Conservation (phyloP, 1,140 invertebrate species). For the Drosophila micromelanica region DNA sequence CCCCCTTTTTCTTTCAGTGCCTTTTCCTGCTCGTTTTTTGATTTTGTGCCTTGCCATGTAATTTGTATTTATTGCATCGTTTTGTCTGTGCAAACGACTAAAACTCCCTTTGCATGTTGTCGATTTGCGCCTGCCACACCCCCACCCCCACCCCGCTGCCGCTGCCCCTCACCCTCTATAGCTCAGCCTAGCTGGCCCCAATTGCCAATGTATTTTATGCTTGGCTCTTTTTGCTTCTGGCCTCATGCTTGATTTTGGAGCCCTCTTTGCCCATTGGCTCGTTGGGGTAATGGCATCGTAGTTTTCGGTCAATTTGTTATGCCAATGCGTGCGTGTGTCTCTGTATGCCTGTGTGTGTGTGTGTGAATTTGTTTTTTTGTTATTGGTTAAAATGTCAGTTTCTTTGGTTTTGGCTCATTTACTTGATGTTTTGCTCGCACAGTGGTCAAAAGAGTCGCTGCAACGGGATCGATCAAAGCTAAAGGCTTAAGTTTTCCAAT, state of each 20-base stretch:
- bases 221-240: conserved; percentile 50
- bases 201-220: conserved; percentile 75
- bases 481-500: conserved; percentile 29
- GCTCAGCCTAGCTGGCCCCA: not conserved
- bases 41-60: conserved; percentile 75
- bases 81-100: conserved; percentile 79
- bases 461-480: not conserved
- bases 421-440: conserved; percentile 57
- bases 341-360: conserved; percentile 4
- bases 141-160: conserved; percentile 2
- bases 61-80: conserved; percentile 83
- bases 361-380: conserved; percentile 56
- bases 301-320: conserved; percentile 83
- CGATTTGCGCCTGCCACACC: conserved; percentile 45
- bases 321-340: conserved; percentile 39
- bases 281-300: conserved; percentile 76
- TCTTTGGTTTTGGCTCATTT: conserved; percentile 72
- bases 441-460: conserved; percentile 32
- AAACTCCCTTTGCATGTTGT: conserved; percentile 80
- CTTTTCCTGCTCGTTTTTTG: conserved; percentile 24
- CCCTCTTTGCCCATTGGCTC: conserved; percentile 48
- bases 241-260: conserved; percentile 69
- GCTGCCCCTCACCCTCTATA: not conserved
- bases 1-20: conserved; percentile 3
- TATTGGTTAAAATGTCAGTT: conserved; percentile 76